These are phyloP conservation scores for Melipona beecheii DNA, from an alignment of 2,888 invertebrate genomes.

Conservation along the genomic window DNA sequence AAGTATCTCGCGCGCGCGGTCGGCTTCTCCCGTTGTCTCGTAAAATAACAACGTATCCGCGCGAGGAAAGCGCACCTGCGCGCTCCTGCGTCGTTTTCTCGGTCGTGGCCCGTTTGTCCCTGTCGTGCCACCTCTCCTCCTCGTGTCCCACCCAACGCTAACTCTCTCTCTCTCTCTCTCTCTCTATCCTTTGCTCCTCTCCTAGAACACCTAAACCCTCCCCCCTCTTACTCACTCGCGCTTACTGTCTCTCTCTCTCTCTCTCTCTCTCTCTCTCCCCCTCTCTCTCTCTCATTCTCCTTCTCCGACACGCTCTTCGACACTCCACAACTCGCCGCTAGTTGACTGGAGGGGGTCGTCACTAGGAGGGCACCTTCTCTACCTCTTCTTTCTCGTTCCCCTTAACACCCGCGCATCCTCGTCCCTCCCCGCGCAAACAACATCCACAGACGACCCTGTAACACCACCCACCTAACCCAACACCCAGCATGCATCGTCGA, in stretches of 20 bases:
- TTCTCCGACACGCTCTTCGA: slow-evolving; percentile 1
- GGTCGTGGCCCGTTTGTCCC: slow-evolving; percentile 69
- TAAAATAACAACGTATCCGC: slow-evolving; percentile 49
- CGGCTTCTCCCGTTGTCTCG: slow-evolving; percentile 8
- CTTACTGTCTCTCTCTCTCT: background rate
- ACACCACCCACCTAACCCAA: slow-evolving; percentile 54
- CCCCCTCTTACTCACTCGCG: too few species aligned
- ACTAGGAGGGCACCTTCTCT: slow-evolving; percentile 48
- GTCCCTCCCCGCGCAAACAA: slow-evolving; percentile 30
- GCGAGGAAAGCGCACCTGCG: slow-evolving; percentile 66
- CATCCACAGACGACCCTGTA: slow-evolving; percentile 55
- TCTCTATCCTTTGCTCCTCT: background rate
- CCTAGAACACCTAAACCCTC: too few species aligned
- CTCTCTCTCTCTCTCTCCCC: slow-evolving; percentile 15
- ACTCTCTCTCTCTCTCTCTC: background rate
- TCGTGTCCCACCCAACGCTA: slow-evolving; percentile 6
- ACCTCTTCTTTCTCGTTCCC: slow-evolving; percentile 16
- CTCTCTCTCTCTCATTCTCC: slow-evolving; percentile 6
- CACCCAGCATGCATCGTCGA: slow-evolving; percentile 46
- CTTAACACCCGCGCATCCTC: background rate
- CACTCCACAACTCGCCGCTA: slow-evolving; percentile 18
- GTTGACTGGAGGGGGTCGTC: slow-evolving; percentile 18
- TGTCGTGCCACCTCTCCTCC: slow-evolving; percentile 44
- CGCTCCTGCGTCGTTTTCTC: slow-evolving; percentile 70
- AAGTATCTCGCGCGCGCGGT: slow-evolving; percentile 38